Base-by-base conservation (phyloP, 2,888 invertebrate species). In the Ganaspis brasiliensis region DNA sequence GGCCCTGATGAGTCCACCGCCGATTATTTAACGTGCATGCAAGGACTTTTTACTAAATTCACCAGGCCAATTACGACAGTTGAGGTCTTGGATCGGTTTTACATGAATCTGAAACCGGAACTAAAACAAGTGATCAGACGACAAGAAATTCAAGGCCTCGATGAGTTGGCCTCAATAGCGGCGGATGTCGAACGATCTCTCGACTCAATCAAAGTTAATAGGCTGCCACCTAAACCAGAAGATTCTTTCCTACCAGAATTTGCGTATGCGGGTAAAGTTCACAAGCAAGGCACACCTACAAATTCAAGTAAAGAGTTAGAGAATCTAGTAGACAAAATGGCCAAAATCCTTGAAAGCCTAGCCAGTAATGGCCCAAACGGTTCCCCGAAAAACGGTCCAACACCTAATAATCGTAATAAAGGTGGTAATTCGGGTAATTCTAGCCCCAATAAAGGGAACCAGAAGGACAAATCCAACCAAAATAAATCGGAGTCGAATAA, bases 61-160 rank as follows among this genome's bases (percentile, higher is more conserved):
- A 52, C 74, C 10, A 6, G 56, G 0, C 56, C 72, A 5, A 8
- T 4, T 26, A 35, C 63, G 1, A 49, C 72, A 8, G 1, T 8
- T 12, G 73, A 75, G 16, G 72, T 67, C 57, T 56, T 78, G 1
- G 75, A 78, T 59, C 14, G 74, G 24, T 45, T 70, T 0, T 77
- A 67, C 31, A 57, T 74, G 31, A 77, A 77, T 61, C 73, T 77
- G 26, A 40, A 67, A 8, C 77, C 74, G 1, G 75, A 78, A 24
- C 40, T 75, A 24, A 57, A 57, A 14, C 2, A 52, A 0, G 12
- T 52, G 2, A 21, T 78, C 26, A 16, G 71, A 9, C 10, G 75
- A 4, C 59, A 59, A 2, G 78, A 78, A n/a, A 67, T 78, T 37
- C 10, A 37, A 0, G 24, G 2, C 8, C 49, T 40, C 37, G 73